A percentile compares a stretch with the other conserved stretches of the same genome.
These are phyloP conservation scores for Conus betulinus DNA, from an alignment of 1,140 invertebrate genomes.

Conservation along the genomic window DNA sequence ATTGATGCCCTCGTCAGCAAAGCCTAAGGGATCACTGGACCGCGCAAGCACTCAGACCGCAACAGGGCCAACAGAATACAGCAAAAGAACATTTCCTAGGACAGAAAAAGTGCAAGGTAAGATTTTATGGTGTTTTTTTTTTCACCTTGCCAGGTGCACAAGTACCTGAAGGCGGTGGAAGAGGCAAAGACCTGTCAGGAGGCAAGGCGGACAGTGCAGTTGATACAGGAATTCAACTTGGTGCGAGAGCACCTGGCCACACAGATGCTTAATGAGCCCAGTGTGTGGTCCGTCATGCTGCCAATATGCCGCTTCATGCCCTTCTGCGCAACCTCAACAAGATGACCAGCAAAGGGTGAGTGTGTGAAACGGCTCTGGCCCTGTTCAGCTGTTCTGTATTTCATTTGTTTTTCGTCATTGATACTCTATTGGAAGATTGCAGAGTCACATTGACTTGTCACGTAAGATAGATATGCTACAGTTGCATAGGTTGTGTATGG, in stretches of 20 bases:
- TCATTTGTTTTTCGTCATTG: not conserved
- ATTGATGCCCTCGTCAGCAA: no score
- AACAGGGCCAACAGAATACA: no score
- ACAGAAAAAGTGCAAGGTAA: no score
- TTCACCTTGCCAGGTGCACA: slow-evolving; percentile 72
- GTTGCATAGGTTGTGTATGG: no score
- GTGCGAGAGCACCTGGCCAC: slow-evolving; percentile 83
- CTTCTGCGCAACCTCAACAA: slow-evolving; percentile 81
- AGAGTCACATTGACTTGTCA: no score
- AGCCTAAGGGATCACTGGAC: no score
- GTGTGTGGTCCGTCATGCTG: slow-evolving; percentile 82
- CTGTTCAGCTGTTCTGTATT: slow-evolving; percentile 67
- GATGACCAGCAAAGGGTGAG: slow-evolving; percentile 80
- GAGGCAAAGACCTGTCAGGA: slow-evolving; percentile 80
- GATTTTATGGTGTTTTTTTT: no score
- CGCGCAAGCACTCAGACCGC: no score
- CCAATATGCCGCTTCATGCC: slow-evolving; percentile 79
- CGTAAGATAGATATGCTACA: no score
- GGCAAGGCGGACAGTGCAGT: slow-evolving; percentile 76
- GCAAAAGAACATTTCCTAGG: no score
- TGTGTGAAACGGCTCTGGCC: no score
- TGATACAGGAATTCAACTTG: slow-evolving; percentile 77
- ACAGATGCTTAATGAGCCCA: slow-evolving; percentile 80
- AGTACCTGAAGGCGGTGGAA: slow-evolving; percentile 80
- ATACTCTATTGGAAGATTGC: no score